phyloP scores from a whole-genome alignment of 2,888 invertebrate genomes.

The Carpatolechia fugitivella region DNA sequence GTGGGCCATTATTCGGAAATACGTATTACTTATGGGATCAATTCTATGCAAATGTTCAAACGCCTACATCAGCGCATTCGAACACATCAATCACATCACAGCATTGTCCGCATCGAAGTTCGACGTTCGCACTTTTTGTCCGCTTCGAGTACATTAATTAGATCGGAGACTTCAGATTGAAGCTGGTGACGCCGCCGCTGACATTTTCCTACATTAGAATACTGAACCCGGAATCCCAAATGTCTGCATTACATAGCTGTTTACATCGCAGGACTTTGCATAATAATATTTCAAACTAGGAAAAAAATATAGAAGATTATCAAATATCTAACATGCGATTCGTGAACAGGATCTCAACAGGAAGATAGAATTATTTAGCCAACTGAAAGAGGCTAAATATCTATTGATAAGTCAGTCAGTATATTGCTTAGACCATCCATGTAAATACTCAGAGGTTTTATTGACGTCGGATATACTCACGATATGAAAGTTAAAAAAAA shows the following conservation, averaged over 20 bases:
- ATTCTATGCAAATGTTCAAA: conserved; percentile 72
- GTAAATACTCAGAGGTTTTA: no score
- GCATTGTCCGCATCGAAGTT: conserved; percentile 44
- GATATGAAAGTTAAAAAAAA: no score
- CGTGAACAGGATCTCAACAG: no score
- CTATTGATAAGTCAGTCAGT: no score
- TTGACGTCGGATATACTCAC: no score
- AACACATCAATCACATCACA: conserved; percentile 63
- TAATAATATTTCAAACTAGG: no score
- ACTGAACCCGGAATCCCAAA: conserved; percentile 70
- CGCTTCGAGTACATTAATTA: conserved; percentile 59
- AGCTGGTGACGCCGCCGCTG: conserved; percentile 52
- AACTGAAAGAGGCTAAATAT: no score
- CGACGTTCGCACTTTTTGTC: conserved; percentile 52
- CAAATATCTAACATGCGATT: no score
- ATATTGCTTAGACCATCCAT: no score
- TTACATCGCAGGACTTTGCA: background rate
- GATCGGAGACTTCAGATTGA: conserved; percentile 54
- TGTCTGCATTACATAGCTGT: conserved; percentile 9
- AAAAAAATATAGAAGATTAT: no score
- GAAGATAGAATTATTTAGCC: no score
- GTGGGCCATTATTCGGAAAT: conserved; percentile 58
- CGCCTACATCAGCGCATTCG: conserved; percentile 53
- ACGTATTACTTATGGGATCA: conserved; percentile 46
- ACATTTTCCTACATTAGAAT: conserved; percentile 60